These are phyloP conservation scores for Pseudochromis fuscus DNA, from an alignment of 2,797 vertebrate genomes.

Conservation along the genomic window DNA sequence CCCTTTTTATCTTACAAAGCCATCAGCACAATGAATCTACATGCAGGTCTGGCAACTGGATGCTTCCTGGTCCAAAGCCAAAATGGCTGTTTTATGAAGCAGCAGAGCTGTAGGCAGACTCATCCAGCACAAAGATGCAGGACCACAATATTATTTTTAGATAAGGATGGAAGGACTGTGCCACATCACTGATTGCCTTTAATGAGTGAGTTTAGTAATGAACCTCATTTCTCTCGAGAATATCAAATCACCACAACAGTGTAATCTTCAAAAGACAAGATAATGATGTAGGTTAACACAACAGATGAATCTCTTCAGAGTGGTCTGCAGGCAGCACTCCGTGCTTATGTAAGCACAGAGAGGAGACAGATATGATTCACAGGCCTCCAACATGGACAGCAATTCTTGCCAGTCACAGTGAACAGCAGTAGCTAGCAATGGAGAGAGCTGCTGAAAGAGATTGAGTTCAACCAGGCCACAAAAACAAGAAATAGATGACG, in stretches of 20 bases:
- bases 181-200: slow-evolving; percentile 26
- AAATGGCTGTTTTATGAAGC: slow-evolving; percentile 64
- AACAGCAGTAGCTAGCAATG: slow-evolving; percentile 18
- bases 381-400: slow-evolving; percentile 48
- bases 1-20: slow-evolving; percentile 45
- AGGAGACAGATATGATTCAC: slow-evolving; percentile 71
- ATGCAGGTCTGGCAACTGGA: slow-evolving; percentile 54
- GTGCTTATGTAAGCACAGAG: slow-evolving; percentile 71
- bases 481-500: background rate
- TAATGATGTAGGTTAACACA: slow-evolving; percentile 59
- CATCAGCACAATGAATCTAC: slow-evolving; percentile 54
- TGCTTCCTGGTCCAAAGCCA: slow-evolving; percentile 55
- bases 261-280: slow-evolving; percentile 40
- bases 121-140: slow-evolving; percentile 39
- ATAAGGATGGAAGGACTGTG: slow-evolving; percentile 24
- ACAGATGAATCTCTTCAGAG: slow-evolving; percentile 59
- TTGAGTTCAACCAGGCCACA: background rate
- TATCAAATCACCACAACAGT: slow-evolving; percentile 30
- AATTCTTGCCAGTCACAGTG: slow-evolving; percentile 42
- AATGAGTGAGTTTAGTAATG: slow-evolving; percentile 18
- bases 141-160: slow-evolving; percentile 57
- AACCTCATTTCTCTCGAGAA: background rate
- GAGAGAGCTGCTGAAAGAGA: background rate
- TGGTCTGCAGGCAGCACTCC: slow-evolving; percentile 53
- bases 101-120: slow-evolving; percentile 41